Evolutionary conservation across 2,888 invertebrate genomes (phyloP), one percentile per base, ranked within the genome.

Genomic region (Orthonevra nobilis): DNA sequence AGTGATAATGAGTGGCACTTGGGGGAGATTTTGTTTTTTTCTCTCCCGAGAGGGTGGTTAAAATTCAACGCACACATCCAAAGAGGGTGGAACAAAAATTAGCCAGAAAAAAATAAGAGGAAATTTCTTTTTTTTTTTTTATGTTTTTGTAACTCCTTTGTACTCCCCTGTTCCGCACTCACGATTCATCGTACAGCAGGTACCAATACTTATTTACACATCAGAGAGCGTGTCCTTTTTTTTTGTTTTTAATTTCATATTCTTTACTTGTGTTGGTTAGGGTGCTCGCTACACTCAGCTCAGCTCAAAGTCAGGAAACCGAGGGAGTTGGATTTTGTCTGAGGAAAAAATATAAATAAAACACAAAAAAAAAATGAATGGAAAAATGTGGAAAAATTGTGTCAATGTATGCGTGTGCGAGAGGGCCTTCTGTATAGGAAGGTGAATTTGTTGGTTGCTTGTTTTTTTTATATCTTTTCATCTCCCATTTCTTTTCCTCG

Each of bases 371-470:
- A 48, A 28, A n/a, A n/a, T n/a, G n/a, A n/a, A 46, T 30, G 26
- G 60, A 73, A 73, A 73, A 73, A 73, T 50, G 17, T 0, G 64
- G 64, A 66, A 79, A 79, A 79, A 79, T 52, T 48, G 6, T 56
- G 30, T 56, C 50, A 63, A 1, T 48, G 66, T 79, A n/a, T 73
- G 66, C 17, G 42, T 79, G 77, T 48, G 58, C 30, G 28, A 63
- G 74, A n/a, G n/a, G n/a, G n/a, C n/a, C n/a, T n/a, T n/a, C n/a
- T n/a, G n/a, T n/a, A n/a, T n/a, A n/a, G 74, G 74, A 69, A 74
- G 61, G 36, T n/a, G n/a, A 58, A 32, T 42, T 42, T 63, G 48
- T 40, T 61, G 54, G 54, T 72, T 66, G 72, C 72, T 38, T 17
- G 23, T 30, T 28, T 42, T 50, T 63, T 46, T 20, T 30, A 5